Evolutionary conservation across 2,113 vertebrate species (phyloP).

Genomic region (Mus pahari): DNA sequence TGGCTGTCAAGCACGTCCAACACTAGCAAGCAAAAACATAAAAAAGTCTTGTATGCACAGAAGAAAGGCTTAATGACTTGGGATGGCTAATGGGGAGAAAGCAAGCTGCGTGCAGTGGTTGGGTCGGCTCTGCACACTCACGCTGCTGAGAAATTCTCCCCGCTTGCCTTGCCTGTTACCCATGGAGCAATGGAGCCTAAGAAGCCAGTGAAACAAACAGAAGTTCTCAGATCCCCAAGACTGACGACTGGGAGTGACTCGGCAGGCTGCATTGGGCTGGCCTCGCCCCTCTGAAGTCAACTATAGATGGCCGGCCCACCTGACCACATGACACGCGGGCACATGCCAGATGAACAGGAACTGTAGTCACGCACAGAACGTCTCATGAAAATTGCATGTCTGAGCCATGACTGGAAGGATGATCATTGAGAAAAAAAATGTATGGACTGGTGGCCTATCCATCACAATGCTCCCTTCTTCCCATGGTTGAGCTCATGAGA

Average conservation of each 20-base stretch:
- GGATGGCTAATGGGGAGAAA: background rate
- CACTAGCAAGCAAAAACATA: background rate
- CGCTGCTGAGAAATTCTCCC: rapidly evolving
- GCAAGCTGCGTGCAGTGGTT: rapidly evolving
- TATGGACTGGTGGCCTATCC: background rate
- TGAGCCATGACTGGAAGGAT: constrained; percentile 29
- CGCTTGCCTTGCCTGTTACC: background rate
- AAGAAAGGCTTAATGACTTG: background rate
- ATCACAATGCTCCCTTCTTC: background rate
- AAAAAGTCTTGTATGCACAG: no score
- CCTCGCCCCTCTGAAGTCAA: constrained; percentile 48
- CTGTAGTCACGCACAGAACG: background rate
- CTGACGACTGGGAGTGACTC: background rate
- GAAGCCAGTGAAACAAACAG: background rate
- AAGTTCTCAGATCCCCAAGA: background rate
- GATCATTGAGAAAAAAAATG: background rate
- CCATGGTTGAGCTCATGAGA: rapidly evolving
- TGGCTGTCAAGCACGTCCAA: background rate
- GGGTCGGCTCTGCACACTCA: background rate
- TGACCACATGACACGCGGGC: background rate
- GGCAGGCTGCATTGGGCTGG: background rate
- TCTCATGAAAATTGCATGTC: background rate
- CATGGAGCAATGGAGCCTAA: background rate
- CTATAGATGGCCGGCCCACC: background rate
- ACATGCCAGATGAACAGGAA: background rate